Conservation (phyloP, 2,888 invertebrate genomes). For the Minunthozetes semirufus region DNA sequence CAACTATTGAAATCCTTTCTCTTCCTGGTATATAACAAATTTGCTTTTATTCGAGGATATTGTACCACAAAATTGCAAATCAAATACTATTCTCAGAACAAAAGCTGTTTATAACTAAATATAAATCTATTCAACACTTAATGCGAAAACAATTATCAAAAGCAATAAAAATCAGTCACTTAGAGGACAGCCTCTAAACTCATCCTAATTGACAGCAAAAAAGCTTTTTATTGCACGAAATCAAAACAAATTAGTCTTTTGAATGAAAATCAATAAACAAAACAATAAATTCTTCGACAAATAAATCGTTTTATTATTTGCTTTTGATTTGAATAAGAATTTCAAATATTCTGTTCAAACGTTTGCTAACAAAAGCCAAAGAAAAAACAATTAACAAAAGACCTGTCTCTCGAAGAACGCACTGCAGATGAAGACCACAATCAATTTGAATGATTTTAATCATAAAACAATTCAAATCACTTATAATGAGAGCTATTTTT, state of each 20-base stretch:
- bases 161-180: neutral
- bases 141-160: neutral
- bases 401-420: neutral
- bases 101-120: neutral
- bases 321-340: too few species aligned
- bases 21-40: constrained; percentile 13
- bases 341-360: too few species aligned
- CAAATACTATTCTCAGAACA: neutral
- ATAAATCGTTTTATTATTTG: too few species aligned
- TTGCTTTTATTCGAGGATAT: neutral
- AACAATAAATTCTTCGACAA: too few species aligned
- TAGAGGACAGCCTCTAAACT: neutral
- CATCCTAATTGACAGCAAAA: too few species aligned
- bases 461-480: neutral
- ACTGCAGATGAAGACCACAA: neutral
- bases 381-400: neutral
- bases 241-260: too few species aligned
- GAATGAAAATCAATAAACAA: too few species aligned
- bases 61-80: neutral
- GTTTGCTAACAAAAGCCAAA: too few species aligned
- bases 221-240: too few species aligned
- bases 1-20: neutral
- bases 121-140: neutral
- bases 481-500: neutral
- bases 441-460: neutral